phyloP scores from a whole-genome alignment of 37 sponge, comb jelly and placozoan genomes.

The Agelas oroides region DNA sequence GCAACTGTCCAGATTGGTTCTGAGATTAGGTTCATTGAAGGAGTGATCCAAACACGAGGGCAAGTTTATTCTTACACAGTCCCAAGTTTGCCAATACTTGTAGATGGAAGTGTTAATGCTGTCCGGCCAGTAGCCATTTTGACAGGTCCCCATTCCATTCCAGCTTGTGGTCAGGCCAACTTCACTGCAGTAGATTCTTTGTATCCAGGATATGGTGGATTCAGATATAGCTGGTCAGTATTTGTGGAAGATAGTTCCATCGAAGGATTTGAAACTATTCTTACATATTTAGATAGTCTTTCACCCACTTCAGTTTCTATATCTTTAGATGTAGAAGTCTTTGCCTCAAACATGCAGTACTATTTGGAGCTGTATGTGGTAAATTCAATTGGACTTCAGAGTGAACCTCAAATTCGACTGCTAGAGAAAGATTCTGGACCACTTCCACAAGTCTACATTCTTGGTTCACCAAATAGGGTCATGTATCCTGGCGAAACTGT shows the following conservation, averaged over 20 bases:
- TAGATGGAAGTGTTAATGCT: slow-evolving; percentile 20
- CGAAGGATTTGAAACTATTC: slow-evolving; percentile 23
- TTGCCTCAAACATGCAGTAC: slow-evolving; percentile 34
- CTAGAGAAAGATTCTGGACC: slow-evolving; percentile 30
- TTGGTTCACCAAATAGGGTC: not conserved
- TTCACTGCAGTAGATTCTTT: slow-evolving; percentile 58
- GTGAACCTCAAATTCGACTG: slow-evolving; percentile 5
- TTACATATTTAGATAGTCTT: slow-evolving; percentile 37
- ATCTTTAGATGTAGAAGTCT: slow-evolving; percentile 29
- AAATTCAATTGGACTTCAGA: slow-evolving; percentile 55
- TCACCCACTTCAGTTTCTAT: slow-evolving; percentile 7
- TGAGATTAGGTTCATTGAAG: slow-evolving; percentile 44
- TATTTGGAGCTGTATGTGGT: slow-evolving; percentile 58
- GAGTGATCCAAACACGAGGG: slow-evolving; percentile 25
- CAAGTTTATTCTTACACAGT: slow-evolving; percentile 31
- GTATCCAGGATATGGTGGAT: slow-evolving; percentile 68
- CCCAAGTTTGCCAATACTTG: slow-evolving; percentile 22
- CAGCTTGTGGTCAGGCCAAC: slow-evolving; percentile 49
- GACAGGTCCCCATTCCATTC: slow-evolving; percentile 58
- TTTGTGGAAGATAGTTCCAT: slow-evolving; percentile 51
- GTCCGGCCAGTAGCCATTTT: slow-evolving; percentile 62
- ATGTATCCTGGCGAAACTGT: slow-evolving; percentile 7
- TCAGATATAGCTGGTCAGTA: slow-evolving; percentile 69
- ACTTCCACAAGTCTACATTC: not conserved
- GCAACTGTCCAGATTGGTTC: slow-evolving; percentile 48